Base-by-base conservation (phyloP, 2,797 vertebrate genomes). In the Choloepus didactylus region DNA sequence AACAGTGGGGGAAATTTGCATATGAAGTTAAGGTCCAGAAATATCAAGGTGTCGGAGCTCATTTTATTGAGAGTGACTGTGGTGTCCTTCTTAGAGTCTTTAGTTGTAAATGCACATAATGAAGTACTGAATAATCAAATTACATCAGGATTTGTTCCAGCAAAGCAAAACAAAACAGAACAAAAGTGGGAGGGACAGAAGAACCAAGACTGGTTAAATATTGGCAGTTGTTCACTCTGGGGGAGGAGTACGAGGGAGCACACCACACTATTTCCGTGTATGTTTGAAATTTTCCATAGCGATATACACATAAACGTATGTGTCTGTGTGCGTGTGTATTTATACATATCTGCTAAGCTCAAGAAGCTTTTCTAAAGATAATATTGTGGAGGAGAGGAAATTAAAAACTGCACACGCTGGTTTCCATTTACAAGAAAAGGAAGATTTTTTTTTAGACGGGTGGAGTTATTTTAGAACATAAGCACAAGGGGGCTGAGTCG, bases 341-440 rank as follows among this genome's bases (percentile, higher is more conserved):
- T 70, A 41, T 41, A 31, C 15, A 23, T 90, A 86, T 29, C 83
- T 56, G 56, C 72, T 82, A 69, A 89, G 80, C 79, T 23, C 3
- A 38, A 64, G 91, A 92, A 81, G 66, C 54, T 76, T 66, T 92
- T 95, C 91, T 87, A 41, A 91, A 93, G 67, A 79, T 70, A 87
- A 70, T 27, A 44, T 38, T 86, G 27, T 94, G 77, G 66, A 92
- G 35, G 70, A 72, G 66, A 60, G 46, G 54, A 81, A 89, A 11
- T 66, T 67, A 35, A 81, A 64, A 64, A 35, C 6, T 11, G 9
- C 12, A 67, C 51, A 21, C 38, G 70, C 51, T 59, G 14, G 21
- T 66, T 93, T 93, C 81, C 64, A 70, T 87, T 87, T 76, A 83
- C 44, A 90, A 44, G 87, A 79, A 46, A 59, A 81, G 77, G 27